Evolutionary conservation across 2,113 vertebrate genomes (phyloP).

Genomic region (Mugil cephalus): DNA sequence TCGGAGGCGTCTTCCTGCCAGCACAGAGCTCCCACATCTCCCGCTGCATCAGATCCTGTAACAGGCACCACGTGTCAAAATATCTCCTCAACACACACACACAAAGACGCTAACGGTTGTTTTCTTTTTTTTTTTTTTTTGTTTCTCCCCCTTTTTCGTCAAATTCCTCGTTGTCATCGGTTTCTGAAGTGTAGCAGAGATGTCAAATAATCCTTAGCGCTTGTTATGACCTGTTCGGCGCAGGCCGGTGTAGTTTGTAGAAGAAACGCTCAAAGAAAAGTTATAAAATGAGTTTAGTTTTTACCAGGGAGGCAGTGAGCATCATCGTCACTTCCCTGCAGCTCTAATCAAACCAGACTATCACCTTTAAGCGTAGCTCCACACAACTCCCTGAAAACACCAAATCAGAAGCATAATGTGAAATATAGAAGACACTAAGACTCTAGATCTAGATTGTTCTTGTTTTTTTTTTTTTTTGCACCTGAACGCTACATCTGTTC

Average conservation of each 20-base stretch:
- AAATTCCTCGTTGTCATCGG: constrained; percentile 35
- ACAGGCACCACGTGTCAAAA: constrained; percentile 17
- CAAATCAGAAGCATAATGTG: constrained; percentile 26
- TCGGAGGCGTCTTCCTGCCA: constrained; percentile 27
- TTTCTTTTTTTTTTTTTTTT: constrained; percentile 12
- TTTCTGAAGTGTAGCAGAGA: constrained; percentile 10
- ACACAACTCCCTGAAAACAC: constrained; percentile 20
- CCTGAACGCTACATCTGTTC: constrained; percentile 29
- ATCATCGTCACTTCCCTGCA: neutral
- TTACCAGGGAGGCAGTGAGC: neutral
- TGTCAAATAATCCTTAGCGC: constrained; percentile 19
- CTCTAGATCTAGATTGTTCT: constrained; percentile 20
- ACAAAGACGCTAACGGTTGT: constrained; percentile 27
- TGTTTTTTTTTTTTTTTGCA: constrained; percentile 12
- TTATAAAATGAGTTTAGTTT: constrained; percentile 15
- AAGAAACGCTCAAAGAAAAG: constrained; percentile 12
- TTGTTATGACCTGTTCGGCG: constrained; percentile 48
- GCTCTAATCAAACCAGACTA: constrained; percentile 53
- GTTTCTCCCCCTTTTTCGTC: neutral
- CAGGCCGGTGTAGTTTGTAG: constrained; percentile 2
- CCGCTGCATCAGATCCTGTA: constrained; percentile 11
- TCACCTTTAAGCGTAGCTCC: constrained; percentile 25
- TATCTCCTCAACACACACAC: neutral
- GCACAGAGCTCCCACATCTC: constrained; percentile 30
- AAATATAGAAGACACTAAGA: constrained; percentile 19